Evolutionary conservation across 2,113 vertebrate species (phyloP).

Genomic region (Saguinus midas): DNA sequence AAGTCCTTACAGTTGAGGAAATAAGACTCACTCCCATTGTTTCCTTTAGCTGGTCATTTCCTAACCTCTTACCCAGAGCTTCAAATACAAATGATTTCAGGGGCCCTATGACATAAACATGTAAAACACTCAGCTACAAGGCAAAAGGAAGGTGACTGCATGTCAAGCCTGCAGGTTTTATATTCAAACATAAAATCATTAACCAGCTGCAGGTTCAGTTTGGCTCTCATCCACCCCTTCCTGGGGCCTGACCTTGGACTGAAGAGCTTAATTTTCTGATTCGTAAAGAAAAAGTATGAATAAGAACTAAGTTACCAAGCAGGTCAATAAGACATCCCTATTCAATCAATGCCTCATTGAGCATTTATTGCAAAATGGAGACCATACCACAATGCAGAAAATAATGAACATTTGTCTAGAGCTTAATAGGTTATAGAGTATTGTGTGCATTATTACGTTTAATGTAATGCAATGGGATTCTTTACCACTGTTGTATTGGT

Average conservation of each 20-base stretch:
- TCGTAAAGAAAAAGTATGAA: neutral
- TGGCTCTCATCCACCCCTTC: neutral
- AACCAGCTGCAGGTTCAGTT: neutral
- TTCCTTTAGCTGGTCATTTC: neutral
- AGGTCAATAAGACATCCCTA: neutral
- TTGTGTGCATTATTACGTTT: neutral
- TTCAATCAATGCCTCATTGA: neutral
- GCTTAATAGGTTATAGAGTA: neutral
- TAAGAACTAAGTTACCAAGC: neutral
- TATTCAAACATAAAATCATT: neutral
- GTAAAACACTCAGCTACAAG: neutral
- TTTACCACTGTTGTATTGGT: neutral
- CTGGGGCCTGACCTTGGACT: neutral
- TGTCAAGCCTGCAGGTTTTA: neutral
- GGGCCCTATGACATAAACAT: neutral
- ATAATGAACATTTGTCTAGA: neutral
- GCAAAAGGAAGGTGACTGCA: neutral
- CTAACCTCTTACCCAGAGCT: neutral
- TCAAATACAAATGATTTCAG: neutral
- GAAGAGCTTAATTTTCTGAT: neutral
- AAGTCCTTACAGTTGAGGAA: neutral
- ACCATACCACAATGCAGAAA: neutral
- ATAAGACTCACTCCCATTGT: neutral
- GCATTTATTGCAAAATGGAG: neutral
- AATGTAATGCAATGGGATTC: neutral